Evolutionary conservation across 2,888 invertebrate genomes (phyloP).

Genomic region (Aplocera efformata): DNA sequence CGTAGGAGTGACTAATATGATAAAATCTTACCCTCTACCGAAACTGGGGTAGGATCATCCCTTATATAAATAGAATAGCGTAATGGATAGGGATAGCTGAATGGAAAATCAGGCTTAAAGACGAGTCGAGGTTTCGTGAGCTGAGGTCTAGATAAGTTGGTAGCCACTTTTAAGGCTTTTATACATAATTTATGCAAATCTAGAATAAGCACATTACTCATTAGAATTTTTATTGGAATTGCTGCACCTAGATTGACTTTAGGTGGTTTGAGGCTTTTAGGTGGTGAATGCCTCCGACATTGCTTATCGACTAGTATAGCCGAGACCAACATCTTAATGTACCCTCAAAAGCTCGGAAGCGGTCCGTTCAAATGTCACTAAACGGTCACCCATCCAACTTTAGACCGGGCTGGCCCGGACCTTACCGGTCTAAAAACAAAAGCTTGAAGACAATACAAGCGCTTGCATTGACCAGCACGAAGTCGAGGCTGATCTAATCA

Average conservation of each 20-base stretch:
- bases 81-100: slow-evolving; percentile 40
- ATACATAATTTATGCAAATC: too few species aligned
- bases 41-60: slow-evolving; percentile 31
- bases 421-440: slow-evolving; percentile 41
- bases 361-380: too few species aligned
- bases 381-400: too few species aligned
- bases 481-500: slow-evolving; percentile 64
- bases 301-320: too few species aligned
- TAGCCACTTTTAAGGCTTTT: background rate
- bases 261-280: too few species aligned
- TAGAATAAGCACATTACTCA: too few species aligned
- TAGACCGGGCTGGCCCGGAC: too few species aligned
- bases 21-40: slow-evolving; percentile 25
- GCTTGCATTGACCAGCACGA: slow-evolving; percentile 53
- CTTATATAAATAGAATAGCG: slow-evolving; percentile 39
- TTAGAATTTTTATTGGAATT: too few species aligned
- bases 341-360: too few species aligned
- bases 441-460: slow-evolving; percentile 53
- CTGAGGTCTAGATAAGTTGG: slow-evolving; percentile 14
- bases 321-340: too few species aligned
- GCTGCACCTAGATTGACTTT: too few species aligned
- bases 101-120: slow-evolving; percentile 43
- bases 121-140: slow-evolving; percentile 21
- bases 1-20: slow-evolving; percentile 30
- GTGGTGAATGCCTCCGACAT: too few species aligned